Evolutionary conservation across 2,797 vertebrate genomes (phyloP), one percentile per base, ranked within the genome.

Genomic region (Tragelaphus eurycerus): DNA sequence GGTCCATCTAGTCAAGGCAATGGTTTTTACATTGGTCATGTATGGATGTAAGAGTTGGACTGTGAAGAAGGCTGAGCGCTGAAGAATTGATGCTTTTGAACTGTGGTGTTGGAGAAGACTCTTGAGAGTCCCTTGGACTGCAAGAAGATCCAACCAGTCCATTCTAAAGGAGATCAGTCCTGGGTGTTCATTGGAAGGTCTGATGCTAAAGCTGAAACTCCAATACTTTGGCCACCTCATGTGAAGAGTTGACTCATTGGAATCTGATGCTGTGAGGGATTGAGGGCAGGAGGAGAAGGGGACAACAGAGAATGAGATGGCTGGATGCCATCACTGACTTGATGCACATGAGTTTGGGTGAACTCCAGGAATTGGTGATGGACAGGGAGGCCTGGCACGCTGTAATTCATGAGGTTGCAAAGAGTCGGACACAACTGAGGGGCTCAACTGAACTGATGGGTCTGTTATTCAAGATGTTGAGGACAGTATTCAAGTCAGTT

Each of bases 201-300:
- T 64, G n/a, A 34, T 34, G 34, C 10, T 67, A 9, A 67, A 0
- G 64, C 17, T 34, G n/a, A 67, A 21, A 2, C 1, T 67, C 17
- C 17, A 34, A 21, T 67, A 67, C 4, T 67, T 21, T 21, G n/a
- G 64, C 17, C n/a, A 67, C 64, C 9, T 34, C 4, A 21, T 21
- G 64, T 0, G 0, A 67, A 21, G 64, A 34, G n/a, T 4, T 19
- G 9, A 34, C 17, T 34, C 64, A 67, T 11, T 10, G 17, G 64
- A 67, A 67, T 1, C n/a, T 67, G 9, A 34, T 21, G n/a, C n/a
- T 67, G n/a, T n/a, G n/a, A 21, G n/a, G 7, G n/a, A 34, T 34
- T 60, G 64, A 8, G 2, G 17, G 17, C 17, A 34, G 9, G 64
- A 67, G 9, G n/a, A 67, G 17, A 21, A 34, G 64, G 64, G n/a